phyloP scores from a whole-genome alignment of 2,888 invertebrate genomes.

The Aphrophora alni region DNA sequence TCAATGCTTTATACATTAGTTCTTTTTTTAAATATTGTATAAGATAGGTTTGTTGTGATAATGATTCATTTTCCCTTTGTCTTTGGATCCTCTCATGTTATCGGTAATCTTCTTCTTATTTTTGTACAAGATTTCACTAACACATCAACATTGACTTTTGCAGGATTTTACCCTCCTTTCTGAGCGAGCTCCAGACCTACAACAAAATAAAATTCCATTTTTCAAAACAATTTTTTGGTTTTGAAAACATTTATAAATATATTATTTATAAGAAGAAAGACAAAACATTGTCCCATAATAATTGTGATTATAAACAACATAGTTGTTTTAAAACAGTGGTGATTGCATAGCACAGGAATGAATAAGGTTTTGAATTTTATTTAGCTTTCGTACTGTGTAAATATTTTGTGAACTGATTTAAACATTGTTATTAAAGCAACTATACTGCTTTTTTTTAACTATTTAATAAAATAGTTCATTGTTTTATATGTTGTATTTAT shows the following conservation, averaged over 20 bases:
- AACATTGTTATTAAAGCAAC: too few relatives aligned
- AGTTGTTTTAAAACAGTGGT: neutral
- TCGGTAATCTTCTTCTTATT: too few relatives aligned
- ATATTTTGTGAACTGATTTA: neutral
- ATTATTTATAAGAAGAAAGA: too few relatives aligned
- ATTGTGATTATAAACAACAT: neutral
- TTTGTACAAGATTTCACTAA: too few relatives aligned
- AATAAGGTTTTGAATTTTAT: neutral
- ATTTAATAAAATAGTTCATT: too few relatives aligned
- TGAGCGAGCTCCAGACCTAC: neutral
- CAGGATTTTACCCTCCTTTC: slow-evolving; percentile 1
- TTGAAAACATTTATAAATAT: neutral
- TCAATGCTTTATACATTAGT: too few relatives aligned
- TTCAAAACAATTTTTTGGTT: neutral
- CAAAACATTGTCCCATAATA: neutral
- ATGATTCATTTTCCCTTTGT: too few relatives aligned
- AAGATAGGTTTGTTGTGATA: too few relatives aligned
- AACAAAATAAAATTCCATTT: neutral
- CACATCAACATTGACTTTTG: neutral
- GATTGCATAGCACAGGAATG: neutral
- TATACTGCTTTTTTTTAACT: too few relatives aligned
- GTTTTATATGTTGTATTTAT: too few relatives aligned
- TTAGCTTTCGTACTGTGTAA: neutral
- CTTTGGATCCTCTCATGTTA: too few relatives aligned
- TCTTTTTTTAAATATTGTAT: too few relatives aligned